A percentile compares a stretch with the other conserved stretches of the same genome.
These are phyloP conservation scores for Alviniconcha marisindica DNA, from an alignment of 1,140 invertebrate genomes.

Conservation along the genomic window DNA sequence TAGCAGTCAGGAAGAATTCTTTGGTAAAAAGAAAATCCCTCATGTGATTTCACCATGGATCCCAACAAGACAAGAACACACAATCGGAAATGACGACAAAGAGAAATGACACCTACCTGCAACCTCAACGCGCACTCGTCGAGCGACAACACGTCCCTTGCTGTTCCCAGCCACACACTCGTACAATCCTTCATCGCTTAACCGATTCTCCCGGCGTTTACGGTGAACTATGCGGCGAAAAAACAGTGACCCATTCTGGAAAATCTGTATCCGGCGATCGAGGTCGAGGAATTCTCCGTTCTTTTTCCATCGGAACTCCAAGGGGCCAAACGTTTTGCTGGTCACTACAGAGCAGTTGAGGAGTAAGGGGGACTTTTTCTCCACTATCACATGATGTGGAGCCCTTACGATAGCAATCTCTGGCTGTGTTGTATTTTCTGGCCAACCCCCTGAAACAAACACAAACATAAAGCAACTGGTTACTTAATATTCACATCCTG, in stretches of 20 bases:
- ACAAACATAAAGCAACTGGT: background rate
- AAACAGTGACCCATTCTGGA: conserved; percentile 73
- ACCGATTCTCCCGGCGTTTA: conserved; percentile 54
- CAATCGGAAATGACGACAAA: background rate
- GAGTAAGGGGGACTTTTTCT: conserved; percentile 51
- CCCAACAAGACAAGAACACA: background rate
- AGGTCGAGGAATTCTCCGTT: conserved; percentile 39
- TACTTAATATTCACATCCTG: too few relatives aligned
- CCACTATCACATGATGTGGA: conserved; percentile 45
- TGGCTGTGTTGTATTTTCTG: conserved; percentile 20
- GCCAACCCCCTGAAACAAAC: conserved; percentile 21
- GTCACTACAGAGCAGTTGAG: conserved; percentile 53
- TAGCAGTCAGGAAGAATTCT: too few relatives aligned
- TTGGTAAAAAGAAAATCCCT: too few relatives aligned
- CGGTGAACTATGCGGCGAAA: conserved; percentile 61
- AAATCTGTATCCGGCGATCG: conserved; percentile 56
- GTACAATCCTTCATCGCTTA: conserved; percentile 56
- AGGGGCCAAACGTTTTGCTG: conserved; percentile 32
- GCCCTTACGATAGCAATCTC: conserved; percentile 19
- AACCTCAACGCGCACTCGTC: conserved; percentile 50
- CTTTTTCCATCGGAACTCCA: conserved; percentile 46
- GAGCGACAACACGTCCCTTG: conserved; percentile 51
- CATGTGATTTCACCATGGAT: too few relatives aligned
- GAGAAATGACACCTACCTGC: conserved; percentile 46
- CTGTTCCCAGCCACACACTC: conserved; percentile 52